Evolutionary conservation across 2,113 vertebrate species (phyloP), one percentile per base, ranked within the genome.

Genomic region (Aplodontia rufa): DNA sequence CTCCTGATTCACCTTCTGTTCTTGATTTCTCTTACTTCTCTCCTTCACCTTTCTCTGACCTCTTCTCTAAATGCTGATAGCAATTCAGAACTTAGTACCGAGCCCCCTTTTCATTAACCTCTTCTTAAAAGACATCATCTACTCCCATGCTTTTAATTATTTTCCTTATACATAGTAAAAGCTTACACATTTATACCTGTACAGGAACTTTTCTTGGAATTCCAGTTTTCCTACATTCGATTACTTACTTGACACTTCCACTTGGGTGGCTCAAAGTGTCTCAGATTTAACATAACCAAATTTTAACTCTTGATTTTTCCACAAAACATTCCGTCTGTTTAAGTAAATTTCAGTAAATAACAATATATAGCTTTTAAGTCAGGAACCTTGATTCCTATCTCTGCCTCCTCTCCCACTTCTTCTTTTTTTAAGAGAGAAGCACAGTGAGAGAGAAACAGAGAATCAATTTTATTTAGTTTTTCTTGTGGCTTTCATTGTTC

Each of bases 271-370:
- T 76, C 47, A 79, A 91, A 93, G 32, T 79, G 78, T 35, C 91
- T 89, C 17, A 92, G 60, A 93, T 37, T 90, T 55, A 94, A 76
- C 60, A 62, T 20, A 37, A 91, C 83, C 37, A 89, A 74, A 68
- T 58, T 91, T 78, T 93, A 88, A 80, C 69, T 87, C 49, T 14
- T 83, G 49, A 88, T 40, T 28, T 91, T 64, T 22, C 24, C 19
- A 62, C 24, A 19, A 79, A 81, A 94, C 42, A 94, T 72, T 82
- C 45, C 7, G 28, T n/a, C 35, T 89, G 78, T 19, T 80, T 60
- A 37, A 71, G 37, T 37, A 79, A 87, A 84, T 94, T 74, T 97
- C 72, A 93, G 40, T 45, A 90, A 95, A 75, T 76, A 53, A 93
- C 13, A 89, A 79, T 69, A 79, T 51, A 72, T 9, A 90, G 66